Conservation (phyloP, 2,797 vertebrate genomes). For the Chanos chanos region DNA sequence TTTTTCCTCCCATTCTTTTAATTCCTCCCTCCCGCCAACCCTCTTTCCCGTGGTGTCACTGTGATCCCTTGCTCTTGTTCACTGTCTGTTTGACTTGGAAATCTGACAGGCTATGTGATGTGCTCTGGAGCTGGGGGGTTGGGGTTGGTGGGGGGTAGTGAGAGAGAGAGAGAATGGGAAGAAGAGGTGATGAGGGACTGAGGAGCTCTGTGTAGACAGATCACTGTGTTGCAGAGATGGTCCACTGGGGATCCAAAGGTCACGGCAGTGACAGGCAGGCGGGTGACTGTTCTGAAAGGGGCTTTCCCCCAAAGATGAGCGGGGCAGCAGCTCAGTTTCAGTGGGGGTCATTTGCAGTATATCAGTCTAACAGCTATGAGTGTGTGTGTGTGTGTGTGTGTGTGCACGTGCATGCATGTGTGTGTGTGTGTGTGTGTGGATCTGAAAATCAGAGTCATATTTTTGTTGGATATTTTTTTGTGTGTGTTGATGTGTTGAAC, state of each 20-base stretch:
- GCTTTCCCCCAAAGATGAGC: not conserved
- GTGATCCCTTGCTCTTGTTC: not conserved
- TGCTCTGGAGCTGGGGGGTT: no score
- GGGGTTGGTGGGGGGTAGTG: no score
- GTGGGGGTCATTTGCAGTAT: not conserved
- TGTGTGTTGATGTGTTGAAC: not conserved
- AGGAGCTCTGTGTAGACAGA: not conserved
- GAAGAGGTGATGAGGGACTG: not conserved
- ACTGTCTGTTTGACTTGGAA: conserved; percentile 3
- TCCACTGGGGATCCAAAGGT: not conserved
- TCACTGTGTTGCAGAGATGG: not conserved
- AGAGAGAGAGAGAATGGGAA: not conserved
- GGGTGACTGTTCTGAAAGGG: not conserved
- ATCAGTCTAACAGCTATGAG: no score
- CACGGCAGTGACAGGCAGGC: not conserved
- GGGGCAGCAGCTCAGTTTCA: not conserved
- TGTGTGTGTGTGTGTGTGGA: not conserved
- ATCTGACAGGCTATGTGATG: conserved; percentile 14
- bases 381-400: not conserved
- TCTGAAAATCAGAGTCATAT: not conserved
- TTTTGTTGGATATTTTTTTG: not conserved
- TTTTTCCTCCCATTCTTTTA: no score
- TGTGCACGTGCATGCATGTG: not conserved
- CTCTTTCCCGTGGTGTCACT: conserved; percentile 6
- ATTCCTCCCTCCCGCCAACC: not conserved